Conservation (phyloP, 2,888 invertebrate genomes). For the Drosophila borealis region DNA sequence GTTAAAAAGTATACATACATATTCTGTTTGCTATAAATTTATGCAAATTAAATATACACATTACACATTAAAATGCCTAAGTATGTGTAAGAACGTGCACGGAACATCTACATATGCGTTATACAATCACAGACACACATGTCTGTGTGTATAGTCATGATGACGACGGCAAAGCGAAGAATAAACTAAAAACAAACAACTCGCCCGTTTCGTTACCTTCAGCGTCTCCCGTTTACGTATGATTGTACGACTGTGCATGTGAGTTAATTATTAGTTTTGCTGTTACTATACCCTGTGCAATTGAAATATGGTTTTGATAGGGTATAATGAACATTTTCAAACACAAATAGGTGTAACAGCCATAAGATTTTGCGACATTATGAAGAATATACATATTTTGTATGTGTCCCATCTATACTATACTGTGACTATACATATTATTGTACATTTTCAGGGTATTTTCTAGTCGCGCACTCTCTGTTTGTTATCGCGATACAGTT, state of each 20-base stretch:
- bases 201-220: neutral
- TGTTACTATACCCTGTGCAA: neutral
- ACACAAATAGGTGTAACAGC: neutral
- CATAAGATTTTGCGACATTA: no score
- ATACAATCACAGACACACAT: neutral
- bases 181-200: slow-evolving; percentile 59
- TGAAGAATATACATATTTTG: no score
- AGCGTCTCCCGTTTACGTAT: slow-evolving; percentile 9
- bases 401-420: no score
- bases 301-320: neutral
- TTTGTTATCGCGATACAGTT: slow-evolving; percentile 19
- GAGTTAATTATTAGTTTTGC: slow-evolving; percentile 4
- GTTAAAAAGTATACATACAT: slow-evolving; percentile 2
- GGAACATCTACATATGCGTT: neutral
- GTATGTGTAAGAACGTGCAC: neutral
- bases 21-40: slow-evolving; percentile 9
- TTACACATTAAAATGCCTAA: slow-evolving; percentile 4
- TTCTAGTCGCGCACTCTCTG: neutral
- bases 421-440: no score
- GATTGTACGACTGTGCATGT: slow-evolving; percentile 1
- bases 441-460: slow-evolving; percentile 3
- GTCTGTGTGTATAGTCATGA: slow-evolving; percentile 39
- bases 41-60: slow-evolving; percentile 15
- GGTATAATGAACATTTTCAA: neutral
- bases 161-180: slow-evolving; percentile 34